A percentile compares a stretch with the other conserved stretches of the same genome.
phyloP scores from a whole-genome alignment of 2,797 vertebrate genomes.

The Scomberomorus guttatus region DNA sequence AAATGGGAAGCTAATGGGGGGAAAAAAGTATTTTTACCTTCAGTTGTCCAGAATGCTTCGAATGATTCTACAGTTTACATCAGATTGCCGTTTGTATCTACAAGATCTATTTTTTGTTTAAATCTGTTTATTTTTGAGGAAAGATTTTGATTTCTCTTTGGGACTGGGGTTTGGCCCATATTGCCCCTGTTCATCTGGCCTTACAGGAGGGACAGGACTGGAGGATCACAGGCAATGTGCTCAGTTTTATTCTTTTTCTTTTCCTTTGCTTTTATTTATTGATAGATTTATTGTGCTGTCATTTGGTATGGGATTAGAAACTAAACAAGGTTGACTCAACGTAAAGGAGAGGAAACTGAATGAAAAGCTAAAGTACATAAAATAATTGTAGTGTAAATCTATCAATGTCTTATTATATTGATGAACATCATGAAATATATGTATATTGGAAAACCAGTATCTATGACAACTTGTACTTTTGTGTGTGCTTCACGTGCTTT shows the following conservation, averaged over 20 bases:
- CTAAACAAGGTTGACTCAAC: conserved; percentile 78
- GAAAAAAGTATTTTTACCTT: conserved; percentile 71
- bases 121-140: conserved; percentile 71
- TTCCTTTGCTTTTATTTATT: conserved; percentile 78
- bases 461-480: conserved; percentile 85
- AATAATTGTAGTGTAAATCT: conserved; percentile 89
- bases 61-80: conserved; percentile 79
- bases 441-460: conserved; percentile 87
- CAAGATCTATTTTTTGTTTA: conserved; percentile 77
- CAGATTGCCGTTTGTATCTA: conserved; percentile 79
- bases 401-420: conserved; percentile 91
- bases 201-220: conserved; percentile 85
- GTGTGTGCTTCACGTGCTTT: conserved; percentile 83
- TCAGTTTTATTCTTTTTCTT: conserved; percentile 51
- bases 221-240: conserved; percentile 79
- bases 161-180: conserved; percentile 58
- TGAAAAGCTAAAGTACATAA: conserved; percentile 86
- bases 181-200: conserved; percentile 81
- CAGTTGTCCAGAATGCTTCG: conserved; percentile 75
- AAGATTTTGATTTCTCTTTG: conserved; percentile 54
- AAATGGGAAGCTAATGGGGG: conserved; percentile 49
- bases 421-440: conserved; percentile 90
- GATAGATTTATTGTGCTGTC: conserved; percentile 82
- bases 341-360: conserved; percentile 80
- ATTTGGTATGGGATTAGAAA: conserved; percentile 81